Conservation (phyloP, 2,888 invertebrate genomes). For the Drosophila prostipennis region DNA sequence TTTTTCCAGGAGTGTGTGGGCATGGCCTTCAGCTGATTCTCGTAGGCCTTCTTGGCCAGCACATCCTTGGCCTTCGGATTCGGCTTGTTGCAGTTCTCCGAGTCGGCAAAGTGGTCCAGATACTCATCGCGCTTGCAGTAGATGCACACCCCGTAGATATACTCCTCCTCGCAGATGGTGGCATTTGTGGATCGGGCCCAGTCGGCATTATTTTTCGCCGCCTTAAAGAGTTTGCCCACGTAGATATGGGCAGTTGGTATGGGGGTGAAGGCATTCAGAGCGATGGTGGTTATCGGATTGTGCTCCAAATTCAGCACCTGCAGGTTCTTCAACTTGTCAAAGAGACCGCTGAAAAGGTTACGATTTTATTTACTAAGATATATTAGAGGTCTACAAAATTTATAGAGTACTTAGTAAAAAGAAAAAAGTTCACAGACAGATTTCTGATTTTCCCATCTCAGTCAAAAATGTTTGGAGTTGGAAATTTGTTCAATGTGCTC, state of each 20-base stretch:
- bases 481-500: too few species aligned
- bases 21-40: conserved; percentile 47
- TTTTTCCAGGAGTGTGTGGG: conserved; percentile 30
- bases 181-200: conserved; percentile 65
- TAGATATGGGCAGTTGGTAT: conserved; percentile 64
- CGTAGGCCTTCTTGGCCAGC: conserved; percentile 51
- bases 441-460: too few species aligned
- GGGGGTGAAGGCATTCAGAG: conserved; percentile 54
- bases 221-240: conserved; percentile 54
- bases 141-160: conserved; percentile 60
- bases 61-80: conserved; percentile 44
- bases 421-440: too few species aligned
- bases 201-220: conserved; percentile 45
- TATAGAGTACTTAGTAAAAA: too few species aligned
- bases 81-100: conserved; percentile 66
- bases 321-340: conserved; percentile 59
- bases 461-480: too few species aligned
- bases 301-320: conserved; percentile 66
- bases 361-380: background rate
- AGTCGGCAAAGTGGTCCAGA: conserved; percentile 63
- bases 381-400: too few species aligned
- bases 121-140: conserved; percentile 69
- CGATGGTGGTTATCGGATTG: conserved; percentile 67
- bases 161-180: conserved; percentile 70
- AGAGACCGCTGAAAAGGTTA: conserved; percentile 53